Base-by-base conservation (phyloP, 1,140 invertebrate species). In the Drosophila seguyi region DNA sequence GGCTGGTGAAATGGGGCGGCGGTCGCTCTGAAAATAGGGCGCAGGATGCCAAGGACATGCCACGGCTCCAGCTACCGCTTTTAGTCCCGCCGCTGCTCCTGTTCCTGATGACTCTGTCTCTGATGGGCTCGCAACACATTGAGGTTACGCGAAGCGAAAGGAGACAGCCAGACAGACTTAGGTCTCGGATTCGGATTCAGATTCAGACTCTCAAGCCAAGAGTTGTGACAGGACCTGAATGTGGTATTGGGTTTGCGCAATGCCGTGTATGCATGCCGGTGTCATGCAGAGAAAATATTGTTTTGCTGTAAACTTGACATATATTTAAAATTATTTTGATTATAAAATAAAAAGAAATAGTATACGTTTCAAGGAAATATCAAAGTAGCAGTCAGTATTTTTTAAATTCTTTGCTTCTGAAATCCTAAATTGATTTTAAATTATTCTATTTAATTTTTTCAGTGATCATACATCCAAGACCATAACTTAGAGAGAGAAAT, bases 121-220 rank as follows among this genome's bases (percentile, higher is more conserved):
- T 67, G 81, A 85, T 84, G 81, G 82, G 83, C 77, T 75, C 63
- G 82, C 74, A 83, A 69, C 84, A 83, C 80, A 88, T 88, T 87
- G 84, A 77, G 83, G 84, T 87, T 87, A 88, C 80, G 72, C 63
- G 84, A 88, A 80, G 71, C 84, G 84, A 88, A 63, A 62, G 74
- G 44, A 80, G 63, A 75, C 58, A 65, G 67, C 14, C 81, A 69
- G 75, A 81, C 77, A 73, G 62, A 50, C 85, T 65, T n/a, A 55
- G 52, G 71, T 67, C 58, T 75, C 29, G 29, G 44, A 47, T 75
- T 68, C 71, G 56, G 69, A 59, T 56, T 63, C 59, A 39, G 56
- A 53, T 75, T 62, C 67, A 62, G 74, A 48, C 57, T 38, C 52
- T 55, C 63, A 68, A 73, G 71, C 65, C 69, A 25, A 55, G 67